Percentiles rank a stretch among this genome's conserved stretches.
These are phyloP conservation scores for Punctoribates punctum DNA, from an alignment of 2,888 invertebrate genomes.

Conservation along the genomic window DNA sequence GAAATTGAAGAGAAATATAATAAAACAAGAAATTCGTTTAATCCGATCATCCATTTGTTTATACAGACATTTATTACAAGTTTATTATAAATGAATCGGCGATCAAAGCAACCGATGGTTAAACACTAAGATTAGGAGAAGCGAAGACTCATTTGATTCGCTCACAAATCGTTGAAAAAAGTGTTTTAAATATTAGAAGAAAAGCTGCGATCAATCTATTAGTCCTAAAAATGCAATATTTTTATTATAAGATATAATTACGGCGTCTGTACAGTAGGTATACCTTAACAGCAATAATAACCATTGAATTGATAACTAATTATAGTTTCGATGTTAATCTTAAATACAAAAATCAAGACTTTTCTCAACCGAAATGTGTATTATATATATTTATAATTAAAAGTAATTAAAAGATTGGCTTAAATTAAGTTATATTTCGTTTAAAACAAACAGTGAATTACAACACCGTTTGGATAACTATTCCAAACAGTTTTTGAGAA, in stretches of 20 bases:
- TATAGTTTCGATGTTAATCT: not conserved
- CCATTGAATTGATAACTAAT: slow-evolving; percentile 2
- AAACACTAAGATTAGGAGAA: not conserved
- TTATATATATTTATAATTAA: slow-evolving; percentile 5
- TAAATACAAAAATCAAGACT: slow-evolving; percentile 23
- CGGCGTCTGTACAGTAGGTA: slow-evolving; percentile 30
- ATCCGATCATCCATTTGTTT: slow-evolving; percentile 20
- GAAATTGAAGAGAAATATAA: not conserved
- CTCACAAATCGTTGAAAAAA: not conserved
- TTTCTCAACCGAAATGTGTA: slow-evolving; percentile 20
- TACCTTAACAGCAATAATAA: slow-evolving; percentile 32
- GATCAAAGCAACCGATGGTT: not conserved
- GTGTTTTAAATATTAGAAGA: slow-evolving; percentile 5
- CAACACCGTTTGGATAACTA: not conserved
- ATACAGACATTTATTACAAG: slow-evolving; percentile 20
- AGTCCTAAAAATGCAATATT: slow-evolving; percentile 17
- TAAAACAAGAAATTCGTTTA: slow-evolving; percentile 2
- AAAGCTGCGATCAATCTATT: slow-evolving; percentile 18
- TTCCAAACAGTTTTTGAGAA: not conserved
- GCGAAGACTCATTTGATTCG: slow-evolving; percentile 5
- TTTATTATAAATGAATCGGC: not conserved
- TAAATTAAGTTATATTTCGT: slow-evolving; percentile 11
- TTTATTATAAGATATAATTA: slow-evolving; percentile 1
- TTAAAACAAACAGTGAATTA: slow-evolving; percentile 6
- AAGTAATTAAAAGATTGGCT: not conserved